A percentile compares a stretch with the other conserved stretches of the same genome.
These are phyloP conservation scores for Zygogramma bicolorata DNA, from an alignment of 2,888 invertebrate genomes.

Conservation along the genomic window DNA sequence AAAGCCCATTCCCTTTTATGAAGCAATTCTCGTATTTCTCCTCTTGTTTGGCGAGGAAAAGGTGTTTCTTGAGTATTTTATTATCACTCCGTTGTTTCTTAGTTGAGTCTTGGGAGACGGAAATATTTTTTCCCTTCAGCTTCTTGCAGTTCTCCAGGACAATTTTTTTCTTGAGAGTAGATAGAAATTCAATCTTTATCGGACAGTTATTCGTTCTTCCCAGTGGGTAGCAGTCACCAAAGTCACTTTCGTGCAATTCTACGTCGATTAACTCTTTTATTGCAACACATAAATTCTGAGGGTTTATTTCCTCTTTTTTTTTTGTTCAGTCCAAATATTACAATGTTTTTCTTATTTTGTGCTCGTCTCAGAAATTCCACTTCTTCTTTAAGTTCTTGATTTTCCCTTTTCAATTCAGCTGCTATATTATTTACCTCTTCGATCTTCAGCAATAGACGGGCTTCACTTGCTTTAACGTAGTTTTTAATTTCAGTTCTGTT, in stretches of 20 bases:
- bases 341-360: background rate
- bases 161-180: too few species aligned
- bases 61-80: background rate
- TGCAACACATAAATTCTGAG: background rate
- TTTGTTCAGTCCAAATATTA: background rate
- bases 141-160: background rate
- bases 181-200: background rate
- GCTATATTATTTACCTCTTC: background rate
- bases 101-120: background rate
- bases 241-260: background rate
- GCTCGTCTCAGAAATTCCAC: background rate
- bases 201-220: background rate
- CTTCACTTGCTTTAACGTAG: background rate
- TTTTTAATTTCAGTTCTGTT: constrained; percentile 2
- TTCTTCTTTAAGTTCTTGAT: background rate
- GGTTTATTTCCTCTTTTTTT: background rate
- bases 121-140: background rate
- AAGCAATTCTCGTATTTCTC: background rate
- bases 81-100: background rate
- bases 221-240: background rate
- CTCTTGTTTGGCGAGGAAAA: background rate
- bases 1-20: background rate
- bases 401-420: background rate
- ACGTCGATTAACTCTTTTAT: too few species aligned
- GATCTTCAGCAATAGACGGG: background rate